A percentile compares a stretch with the other conserved stretches of the same genome.
phyloP scores from a whole-genome alignment of 2,888 invertebrate species.

The Deilephila elpenor region DNA sequence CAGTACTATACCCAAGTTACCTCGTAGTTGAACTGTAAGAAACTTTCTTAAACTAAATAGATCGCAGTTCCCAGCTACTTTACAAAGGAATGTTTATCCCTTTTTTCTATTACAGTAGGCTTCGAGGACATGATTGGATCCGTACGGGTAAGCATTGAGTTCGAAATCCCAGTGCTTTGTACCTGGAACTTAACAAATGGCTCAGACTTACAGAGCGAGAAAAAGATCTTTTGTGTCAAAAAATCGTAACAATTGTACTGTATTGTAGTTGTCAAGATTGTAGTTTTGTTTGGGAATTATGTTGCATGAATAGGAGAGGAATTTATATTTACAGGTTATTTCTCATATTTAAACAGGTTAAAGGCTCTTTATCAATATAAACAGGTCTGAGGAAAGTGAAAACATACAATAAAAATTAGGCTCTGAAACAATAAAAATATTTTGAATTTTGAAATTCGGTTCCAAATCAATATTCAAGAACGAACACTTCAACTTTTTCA shows the following conservation, averaged over 20 bases:
- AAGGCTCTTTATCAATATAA: too few species aligned
- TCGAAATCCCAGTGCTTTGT: conserved; percentile 12
- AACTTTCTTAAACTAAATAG: not conserved
- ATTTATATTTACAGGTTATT: too few species aligned
- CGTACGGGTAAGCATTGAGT: not conserved
- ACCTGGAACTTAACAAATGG: not conserved
- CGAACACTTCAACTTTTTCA: too few species aligned
- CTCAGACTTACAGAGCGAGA: not conserved
- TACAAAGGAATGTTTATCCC: not conserved
- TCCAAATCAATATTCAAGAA: too few species aligned
- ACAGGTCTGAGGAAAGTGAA: too few species aligned
- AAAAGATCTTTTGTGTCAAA: not conserved
- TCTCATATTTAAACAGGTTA: too few species aligned
- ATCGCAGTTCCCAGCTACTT: not conserved
- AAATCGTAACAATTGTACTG: not conserved
- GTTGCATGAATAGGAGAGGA: too few species aligned
- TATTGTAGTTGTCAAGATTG: not conserved
- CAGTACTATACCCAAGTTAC: too few species aligned
- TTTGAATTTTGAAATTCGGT: too few species aligned
- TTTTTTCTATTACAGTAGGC: not conserved
- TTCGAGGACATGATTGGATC: not conserved
- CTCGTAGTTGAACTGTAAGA: not conserved
- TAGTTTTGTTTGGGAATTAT: not conserved
- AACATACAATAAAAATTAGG: too few species aligned
- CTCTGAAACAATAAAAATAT: too few species aligned